Evolutionary conservation across 2,797 vertebrate species (phyloP).

Genomic region (Glossophaga mutica): DNA sequence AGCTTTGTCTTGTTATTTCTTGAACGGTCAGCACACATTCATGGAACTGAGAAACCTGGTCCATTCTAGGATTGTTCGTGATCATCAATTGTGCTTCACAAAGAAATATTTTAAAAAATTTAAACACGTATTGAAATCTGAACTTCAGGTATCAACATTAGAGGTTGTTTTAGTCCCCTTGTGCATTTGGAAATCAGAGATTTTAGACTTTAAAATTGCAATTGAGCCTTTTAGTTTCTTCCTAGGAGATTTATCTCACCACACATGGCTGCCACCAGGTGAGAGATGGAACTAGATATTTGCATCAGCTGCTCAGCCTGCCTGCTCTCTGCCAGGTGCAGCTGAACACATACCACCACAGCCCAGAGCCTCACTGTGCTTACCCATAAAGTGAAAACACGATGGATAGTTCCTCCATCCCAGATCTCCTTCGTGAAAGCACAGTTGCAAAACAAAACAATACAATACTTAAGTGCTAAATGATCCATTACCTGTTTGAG

Average conservation of each 20-base stretch:
- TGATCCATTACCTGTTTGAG: slow-evolving; percentile 14
- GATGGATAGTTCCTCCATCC: slow-evolving; percentile 39
- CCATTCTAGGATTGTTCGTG: not conserved
- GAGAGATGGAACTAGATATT: slow-evolving; percentile 1
- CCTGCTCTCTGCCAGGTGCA: slow-evolving; percentile 37
- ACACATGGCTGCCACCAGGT: slow-evolving; percentile 31
- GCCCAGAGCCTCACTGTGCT: slow-evolving; percentile 41
- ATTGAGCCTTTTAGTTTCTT: slow-evolving; percentile 35
- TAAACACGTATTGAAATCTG: not conserved
- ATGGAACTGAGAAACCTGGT: not conserved
- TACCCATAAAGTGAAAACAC: slow-evolving; percentile 31
- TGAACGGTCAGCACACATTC: not conserved
- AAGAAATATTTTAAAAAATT: not conserved
- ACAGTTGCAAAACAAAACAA: slow-evolving; percentile 50
- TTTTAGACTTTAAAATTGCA: slow-evolving; percentile 30
- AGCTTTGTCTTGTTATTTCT: not conserved
- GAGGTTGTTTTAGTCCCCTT: not conserved
- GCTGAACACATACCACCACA: not conserved
- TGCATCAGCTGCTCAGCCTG: slow-evolving; percentile 18
- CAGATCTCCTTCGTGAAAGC: slow-evolving; percentile 27
- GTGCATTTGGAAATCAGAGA: not conserved
- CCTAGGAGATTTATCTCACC: slow-evolving; percentile 17
- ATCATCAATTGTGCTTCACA: not conserved
- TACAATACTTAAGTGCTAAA: slow-evolving; percentile 10
- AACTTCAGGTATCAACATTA: not conserved